Base-by-base conservation (phyloP, 1,140 invertebrate species). In the Tetramorium simillimum region DNA sequence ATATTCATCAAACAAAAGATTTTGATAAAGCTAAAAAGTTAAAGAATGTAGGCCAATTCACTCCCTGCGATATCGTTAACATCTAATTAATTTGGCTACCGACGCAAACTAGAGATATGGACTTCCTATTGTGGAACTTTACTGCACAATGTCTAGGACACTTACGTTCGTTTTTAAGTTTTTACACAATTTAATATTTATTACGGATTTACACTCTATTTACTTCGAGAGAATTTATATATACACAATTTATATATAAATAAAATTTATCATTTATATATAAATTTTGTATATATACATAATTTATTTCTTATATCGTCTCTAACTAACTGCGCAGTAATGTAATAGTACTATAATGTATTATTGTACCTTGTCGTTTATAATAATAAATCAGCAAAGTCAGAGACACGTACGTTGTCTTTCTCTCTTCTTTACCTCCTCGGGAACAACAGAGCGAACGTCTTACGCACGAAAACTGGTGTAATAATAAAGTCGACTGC, bases 171-270 rank as follows among this genome's bases (percentile, higher is more conserved):
- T 91, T 91, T 92, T 81, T 91, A 91, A 91, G 86, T 92, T 91
- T 92, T 90, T 92, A 92, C 87, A 92, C 73, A 77, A 78, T 91
- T 91, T 92, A 91, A 91, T 92, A 92, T 91, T 92, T 92, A 93
- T 92, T 92, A 90, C 67, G 85, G 72, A 90, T 90, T 89, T 89
- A 86, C 78, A 88, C 51, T 65, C 70, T 88, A 91, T 91, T 78
- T 60, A 28, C 49, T 67, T 82, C 40, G 4, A 43, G 82, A 86
- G 89, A 81, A 88, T 90, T 85, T 91, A 89, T 65, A 63, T 63
- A 7, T 63, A 18, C 37, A n/a, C 12, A 53, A 33, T 72, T 33
- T 33, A 53, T 53, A 53, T 53, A 53, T 69, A 69, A 43, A 69
- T 69, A 53, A 56, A 56, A 56, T n/a, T 53, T 63, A 3, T 62